These are phyloP conservation scores for Falco peregrinus DNA, from an alignment of 2,797 vertebrate species.

Conservation along the genomic window DNA sequence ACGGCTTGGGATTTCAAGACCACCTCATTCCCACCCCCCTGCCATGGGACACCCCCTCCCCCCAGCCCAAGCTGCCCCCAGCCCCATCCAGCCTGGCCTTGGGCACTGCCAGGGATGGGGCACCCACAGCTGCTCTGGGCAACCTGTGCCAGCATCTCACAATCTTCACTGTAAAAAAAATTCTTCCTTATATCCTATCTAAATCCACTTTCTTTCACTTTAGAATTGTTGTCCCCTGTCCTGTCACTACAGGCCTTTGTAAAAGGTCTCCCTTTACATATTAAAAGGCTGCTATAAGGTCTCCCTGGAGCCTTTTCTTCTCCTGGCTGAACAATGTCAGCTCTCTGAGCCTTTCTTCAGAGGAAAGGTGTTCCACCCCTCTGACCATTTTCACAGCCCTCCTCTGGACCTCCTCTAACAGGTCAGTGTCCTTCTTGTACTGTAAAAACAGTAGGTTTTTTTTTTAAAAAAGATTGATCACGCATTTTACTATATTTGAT, in stretches of 20 bases:
- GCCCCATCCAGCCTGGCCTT: no score
- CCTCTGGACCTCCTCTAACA: background rate
- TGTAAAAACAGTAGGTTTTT: background rate
- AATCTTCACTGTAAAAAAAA: no score
- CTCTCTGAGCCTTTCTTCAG: background rate
- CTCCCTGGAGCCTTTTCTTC: background rate
- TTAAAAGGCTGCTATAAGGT: background rate
- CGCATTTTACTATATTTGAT: background rate
- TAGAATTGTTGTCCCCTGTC: no score
- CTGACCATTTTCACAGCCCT: rapidly evolving
- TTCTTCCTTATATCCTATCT: no score
- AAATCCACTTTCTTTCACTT: no score
- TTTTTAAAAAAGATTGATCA: background rate
- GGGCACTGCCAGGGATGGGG: no score
- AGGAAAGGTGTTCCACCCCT: background rate
- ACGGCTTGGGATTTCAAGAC: background rate
- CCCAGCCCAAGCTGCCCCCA: no score
- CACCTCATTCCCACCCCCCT: background rate
- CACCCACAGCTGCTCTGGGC: no score
- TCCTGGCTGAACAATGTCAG: background rate
- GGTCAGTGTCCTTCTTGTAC: background rate
- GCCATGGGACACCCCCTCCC: no score
- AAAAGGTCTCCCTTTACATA: background rate
- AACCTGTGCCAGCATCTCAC: no score
- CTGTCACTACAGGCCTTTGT: no score